Evolutionary conservation across 2,113 vertebrate species (phyloP).

Genomic region (Ochotona curzoniae): DNA sequence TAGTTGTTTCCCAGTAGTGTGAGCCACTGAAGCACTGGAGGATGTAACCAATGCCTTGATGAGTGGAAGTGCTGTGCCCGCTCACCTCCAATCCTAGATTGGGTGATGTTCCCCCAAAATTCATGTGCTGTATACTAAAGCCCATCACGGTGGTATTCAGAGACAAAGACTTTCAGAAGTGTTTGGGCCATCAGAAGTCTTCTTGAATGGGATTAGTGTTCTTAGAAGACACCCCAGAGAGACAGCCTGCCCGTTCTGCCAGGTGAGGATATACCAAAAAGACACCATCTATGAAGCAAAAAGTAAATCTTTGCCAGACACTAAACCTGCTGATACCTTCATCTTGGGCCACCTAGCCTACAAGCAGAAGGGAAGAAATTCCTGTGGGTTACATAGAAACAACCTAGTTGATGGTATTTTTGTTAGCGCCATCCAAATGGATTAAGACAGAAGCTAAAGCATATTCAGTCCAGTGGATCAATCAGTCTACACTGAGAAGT

Average conservation of each 20-base stretch:
- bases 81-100: neutral
- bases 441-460: neutral
- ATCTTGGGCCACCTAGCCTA: neutral
- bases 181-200: neutral
- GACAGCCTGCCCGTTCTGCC: neutral
- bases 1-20: neutral
- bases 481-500: neutral
- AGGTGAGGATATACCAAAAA: neutral
- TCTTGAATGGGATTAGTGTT: neutral
- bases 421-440: neutral
- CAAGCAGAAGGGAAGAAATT: neutral
- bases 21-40: neutral
- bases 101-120: neutral
- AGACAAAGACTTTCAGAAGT: neutral
- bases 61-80: neutral
- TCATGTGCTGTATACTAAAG: neutral
- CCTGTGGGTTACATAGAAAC: neutral
- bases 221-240: neutral
- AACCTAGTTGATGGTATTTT: neutral
- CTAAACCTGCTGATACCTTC: neutral
- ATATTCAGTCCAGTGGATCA: neutral
- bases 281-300: neutral
- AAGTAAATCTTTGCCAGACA: neutral
- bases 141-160: neutral
- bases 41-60: neutral